phyloP scores from a whole-genome alignment of 2,888 invertebrate genomes.

The Eubasilissa splendida region DNA sequence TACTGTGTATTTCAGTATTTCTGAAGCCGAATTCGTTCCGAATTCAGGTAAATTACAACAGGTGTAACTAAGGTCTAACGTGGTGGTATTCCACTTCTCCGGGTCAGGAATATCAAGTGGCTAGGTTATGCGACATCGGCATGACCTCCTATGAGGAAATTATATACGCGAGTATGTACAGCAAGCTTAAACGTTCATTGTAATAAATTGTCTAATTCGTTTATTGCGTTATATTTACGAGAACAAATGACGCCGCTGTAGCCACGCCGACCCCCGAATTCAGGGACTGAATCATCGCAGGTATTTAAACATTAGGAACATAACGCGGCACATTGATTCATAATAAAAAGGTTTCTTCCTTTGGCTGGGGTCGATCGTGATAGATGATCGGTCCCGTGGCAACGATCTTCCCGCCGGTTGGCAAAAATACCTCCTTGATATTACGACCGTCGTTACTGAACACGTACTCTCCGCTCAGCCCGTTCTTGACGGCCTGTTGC shows the following conservation, averaged over 20 bases:
- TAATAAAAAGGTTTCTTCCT: constrained; percentile 4
- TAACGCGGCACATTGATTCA: not conserved
- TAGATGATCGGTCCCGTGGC: constrained; percentile 84
- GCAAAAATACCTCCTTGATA: constrained; percentile 67
- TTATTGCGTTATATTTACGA: too few species aligned
- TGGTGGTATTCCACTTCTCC: constrained; percentile 2
- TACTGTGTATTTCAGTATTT: too few species aligned
- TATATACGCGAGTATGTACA: too few species aligned
- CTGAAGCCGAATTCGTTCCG: too few species aligned
- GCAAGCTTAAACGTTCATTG: too few species aligned
- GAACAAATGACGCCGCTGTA: too few species aligned
- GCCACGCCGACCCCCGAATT: too few species aligned
- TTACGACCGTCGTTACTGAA: constrained; percentile 62
- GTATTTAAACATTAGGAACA: not conserved
- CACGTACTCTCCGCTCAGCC: constrained; percentile 51
- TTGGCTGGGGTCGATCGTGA: constrained; percentile 66
- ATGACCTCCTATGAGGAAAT: too few species aligned
- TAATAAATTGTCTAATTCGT: too few species aligned
- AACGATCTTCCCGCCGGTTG: constrained; percentile 79
- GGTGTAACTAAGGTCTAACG: not conserved
- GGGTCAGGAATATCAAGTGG: constrained; percentile 3
- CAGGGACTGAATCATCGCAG: not conserved
- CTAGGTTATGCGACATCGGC: not conserved
- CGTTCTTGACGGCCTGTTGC: constrained; percentile 54
- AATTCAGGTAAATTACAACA: too few species aligned